Conservation (phyloP, 2,113 vertebrate species). For the Pseudolaguvia tuberculata region DNA sequence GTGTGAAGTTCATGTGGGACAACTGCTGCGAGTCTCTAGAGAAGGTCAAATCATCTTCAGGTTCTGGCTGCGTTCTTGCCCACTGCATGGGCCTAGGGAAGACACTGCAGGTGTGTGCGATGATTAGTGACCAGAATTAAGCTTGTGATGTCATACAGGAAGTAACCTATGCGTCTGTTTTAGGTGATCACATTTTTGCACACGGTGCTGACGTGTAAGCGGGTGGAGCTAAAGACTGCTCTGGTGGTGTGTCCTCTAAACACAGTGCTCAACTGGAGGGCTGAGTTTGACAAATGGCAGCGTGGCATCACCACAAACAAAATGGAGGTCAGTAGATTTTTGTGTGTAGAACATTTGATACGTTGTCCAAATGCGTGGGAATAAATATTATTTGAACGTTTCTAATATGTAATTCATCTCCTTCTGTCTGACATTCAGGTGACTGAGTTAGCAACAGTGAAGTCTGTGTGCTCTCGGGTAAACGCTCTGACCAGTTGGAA, state of each 20-base stretch:
- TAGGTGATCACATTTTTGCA: conserved; percentile 95
- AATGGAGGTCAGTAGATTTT: conserved; percentile 71
- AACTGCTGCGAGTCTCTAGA: conserved; percentile 92
- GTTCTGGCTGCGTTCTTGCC: conserved; percentile 92
- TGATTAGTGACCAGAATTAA: not conserved
- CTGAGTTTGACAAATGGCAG: conserved; percentile 95
- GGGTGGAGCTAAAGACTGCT: conserved; percentile 80
- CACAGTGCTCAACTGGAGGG: conserved; percentile 93
- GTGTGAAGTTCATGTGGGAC: conserved; percentile 98
- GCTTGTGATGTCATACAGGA: not conserved
- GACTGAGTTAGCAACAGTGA: conserved; percentile 80
- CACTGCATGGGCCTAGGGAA: conserved; percentile 98
- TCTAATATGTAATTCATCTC: no score
- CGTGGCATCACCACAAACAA: conserved; percentile 75
- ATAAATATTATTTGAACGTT: not conserved
- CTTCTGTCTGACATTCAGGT: conserved; percentile 65
- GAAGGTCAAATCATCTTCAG: conserved; percentile 82
- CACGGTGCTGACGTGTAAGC: conserved; percentile 79
- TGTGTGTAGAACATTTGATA: not conserved
- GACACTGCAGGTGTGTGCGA: conserved; percentile 80
- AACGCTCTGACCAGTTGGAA: conserved; percentile 83
- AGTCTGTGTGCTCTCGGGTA: conserved; percentile 71
- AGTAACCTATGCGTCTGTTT: conserved; percentile 36
- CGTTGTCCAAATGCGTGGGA: not conserved
- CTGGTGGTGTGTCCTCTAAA: conserved; percentile 94